Evolutionary conservation across 2,888 invertebrate genomes (phyloP).

Genomic region (Acanthacorydalis orientalis): DNA sequence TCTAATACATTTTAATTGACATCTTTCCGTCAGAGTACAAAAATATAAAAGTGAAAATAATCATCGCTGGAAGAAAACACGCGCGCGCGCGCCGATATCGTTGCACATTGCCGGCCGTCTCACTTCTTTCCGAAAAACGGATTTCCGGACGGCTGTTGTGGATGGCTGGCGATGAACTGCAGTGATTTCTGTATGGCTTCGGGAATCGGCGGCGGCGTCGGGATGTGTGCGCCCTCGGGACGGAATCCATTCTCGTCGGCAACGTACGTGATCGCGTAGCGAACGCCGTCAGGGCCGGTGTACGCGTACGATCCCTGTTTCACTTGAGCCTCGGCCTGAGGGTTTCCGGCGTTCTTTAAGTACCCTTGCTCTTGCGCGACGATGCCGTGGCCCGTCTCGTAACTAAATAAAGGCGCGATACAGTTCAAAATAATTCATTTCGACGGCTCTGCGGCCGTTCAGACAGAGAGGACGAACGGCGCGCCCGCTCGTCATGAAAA

Average conservation of each 20-base stretch:
- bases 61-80: not conserved
- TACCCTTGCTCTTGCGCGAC: slow-evolving; percentile 42
- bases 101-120: not conserved
- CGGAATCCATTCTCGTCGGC: slow-evolving; percentile 32
- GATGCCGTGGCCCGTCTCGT: slow-evolving; percentile 60
- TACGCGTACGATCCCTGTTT: slow-evolving; percentile 39
- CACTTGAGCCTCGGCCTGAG: slow-evolving; percentile 22
- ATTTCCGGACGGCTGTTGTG: slow-evolving; percentile 4
- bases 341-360: slow-evolving; percentile 21
- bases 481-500: too few species aligned
- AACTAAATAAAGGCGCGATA: slow-evolving; percentile 26
- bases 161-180: slow-evolving; percentile 12
- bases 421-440: too few species aligned
- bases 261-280: slow-evolving; percentile 33
- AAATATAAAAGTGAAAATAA: slow-evolving; percentile 1
- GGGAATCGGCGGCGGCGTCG: slow-evolving; percentile 25
- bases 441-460: too few species aligned
- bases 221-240: slow-evolving; percentile 30
- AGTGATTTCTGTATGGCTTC: slow-evolving; percentile 13
- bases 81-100: not conserved
- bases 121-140: too few species aligned
- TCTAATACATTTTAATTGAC: not conserved
- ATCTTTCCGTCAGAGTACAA: not conserved
- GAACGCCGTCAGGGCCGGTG: slow-evolving; percentile 38
- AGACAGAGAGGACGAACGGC: too few species aligned